Percentiles rank a stretch among this genome's conserved stretches.
Evolutionary conservation across 2,888 invertebrate genomes (phyloP).

Genomic region (Pedicia rivosa): DNA sequence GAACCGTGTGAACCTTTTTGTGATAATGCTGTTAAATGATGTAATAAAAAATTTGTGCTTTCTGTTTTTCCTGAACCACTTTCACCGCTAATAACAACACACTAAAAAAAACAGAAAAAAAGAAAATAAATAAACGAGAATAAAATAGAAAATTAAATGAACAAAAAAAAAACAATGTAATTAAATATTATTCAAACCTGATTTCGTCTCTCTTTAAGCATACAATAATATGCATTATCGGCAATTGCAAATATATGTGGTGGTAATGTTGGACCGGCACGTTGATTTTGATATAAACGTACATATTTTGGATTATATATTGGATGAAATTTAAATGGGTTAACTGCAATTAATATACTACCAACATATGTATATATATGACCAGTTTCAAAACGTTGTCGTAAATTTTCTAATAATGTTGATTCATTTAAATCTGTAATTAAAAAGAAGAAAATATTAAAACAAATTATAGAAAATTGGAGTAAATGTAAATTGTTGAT

Average conservation of each 20-base stretch:
- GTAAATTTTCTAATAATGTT: slow-evolving; percentile 78
- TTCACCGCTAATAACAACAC: slow-evolving; percentile 91
- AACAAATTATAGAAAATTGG: not conserved
- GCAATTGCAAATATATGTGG: slow-evolving; percentile 96
- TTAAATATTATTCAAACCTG: slow-evolving; percentile 27
- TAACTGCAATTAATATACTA: slow-evolving; percentile 87
- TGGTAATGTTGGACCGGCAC: slow-evolving; percentile 79
- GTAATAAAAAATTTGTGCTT: slow-evolving; percentile 86
- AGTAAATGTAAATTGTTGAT: not conserved
- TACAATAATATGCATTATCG: slow-evolving; percentile 85
- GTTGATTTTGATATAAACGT: slow-evolving; percentile 83
- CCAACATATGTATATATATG: slow-evolving; percentile 96
- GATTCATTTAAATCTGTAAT: slow-evolving; percentile 71
- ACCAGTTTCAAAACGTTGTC: slow-evolving; percentile 74
- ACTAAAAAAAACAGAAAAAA: slow-evolving; percentile 27
- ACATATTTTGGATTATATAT: slow-evolving; percentile 98
- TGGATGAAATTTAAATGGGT: slow-evolving; percentile 88
- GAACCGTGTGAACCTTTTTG: slow-evolving; percentile 89
- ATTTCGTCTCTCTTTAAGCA: slow-evolving; percentile 80
- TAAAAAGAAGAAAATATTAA: not conserved
- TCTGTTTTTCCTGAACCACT: slow-evolving; percentile 95
- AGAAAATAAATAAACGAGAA: not conserved
- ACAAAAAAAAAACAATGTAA: not conserved
- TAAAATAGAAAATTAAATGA: no score
- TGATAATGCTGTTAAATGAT: slow-evolving; percentile 86